Conservation (phyloP, 2,113 vertebrate species). For the Ceyx margarethae region DNA sequence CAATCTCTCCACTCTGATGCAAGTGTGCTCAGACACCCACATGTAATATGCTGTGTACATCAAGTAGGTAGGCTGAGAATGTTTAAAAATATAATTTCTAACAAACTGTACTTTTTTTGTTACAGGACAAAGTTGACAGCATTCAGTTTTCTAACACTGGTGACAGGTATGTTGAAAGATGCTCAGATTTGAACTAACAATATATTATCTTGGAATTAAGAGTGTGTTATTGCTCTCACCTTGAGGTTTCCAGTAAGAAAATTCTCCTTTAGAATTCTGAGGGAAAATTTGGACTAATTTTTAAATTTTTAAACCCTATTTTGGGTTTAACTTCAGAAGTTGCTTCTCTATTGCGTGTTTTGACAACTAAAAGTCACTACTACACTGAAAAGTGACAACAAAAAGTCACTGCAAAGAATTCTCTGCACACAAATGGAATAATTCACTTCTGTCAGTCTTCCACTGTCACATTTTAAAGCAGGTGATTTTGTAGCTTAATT, state of each 20-base stretch:
- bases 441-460: not conserved
- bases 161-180: constrained; percentile 82
- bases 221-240: not conserved
- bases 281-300: not conserved
- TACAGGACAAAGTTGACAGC: constrained; percentile 97
- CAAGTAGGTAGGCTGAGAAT: not conserved
- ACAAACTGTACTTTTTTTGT: not conserved
- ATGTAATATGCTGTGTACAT: not conserved
- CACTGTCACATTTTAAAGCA: not conserved
- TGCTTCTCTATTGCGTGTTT: not conserved
- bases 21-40: not conserved
- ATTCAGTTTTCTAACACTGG: constrained; percentile 93
- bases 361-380: not conserved
- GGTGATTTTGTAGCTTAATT: not conserved
- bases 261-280: not conserved
- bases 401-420: not conserved
- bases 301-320: too few species aligned
- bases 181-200: not conserved
- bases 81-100: not conserved
- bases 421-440: not conserved
- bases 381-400: too few species aligned
- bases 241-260: not conserved
- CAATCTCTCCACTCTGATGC: not conserved
- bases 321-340: not conserved
- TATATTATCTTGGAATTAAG: not conserved